phyloP scores from a whole-genome alignment of 1,140 invertebrate species.

The Helicoverpa armigera region DNA sequence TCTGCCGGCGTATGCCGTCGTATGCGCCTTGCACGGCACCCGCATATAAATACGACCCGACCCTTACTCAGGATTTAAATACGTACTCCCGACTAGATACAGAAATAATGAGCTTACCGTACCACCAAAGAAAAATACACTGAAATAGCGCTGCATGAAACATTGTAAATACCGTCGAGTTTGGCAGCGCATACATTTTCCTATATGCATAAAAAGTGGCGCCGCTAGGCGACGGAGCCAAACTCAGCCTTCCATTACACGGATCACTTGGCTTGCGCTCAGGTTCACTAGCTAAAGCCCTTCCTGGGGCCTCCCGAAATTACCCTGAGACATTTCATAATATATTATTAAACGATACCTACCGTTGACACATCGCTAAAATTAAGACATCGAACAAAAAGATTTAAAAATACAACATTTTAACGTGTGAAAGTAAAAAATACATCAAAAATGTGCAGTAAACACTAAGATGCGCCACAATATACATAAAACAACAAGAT shows the following conservation, averaged over 20 bases:
- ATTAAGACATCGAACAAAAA: conserved; percentile 51
- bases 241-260: conserved; percentile 81
- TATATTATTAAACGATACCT: conserved; percentile 29
- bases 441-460: conserved; percentile 74
- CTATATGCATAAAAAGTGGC: conserved; percentile 64
- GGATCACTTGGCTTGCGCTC: conserved; percentile 76
- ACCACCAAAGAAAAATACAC: conserved; percentile 45
- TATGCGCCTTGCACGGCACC: conserved; percentile 72
- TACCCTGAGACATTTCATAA: conserved; percentile 51
- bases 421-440: conserved; percentile 53
- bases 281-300: conserved; percentile 73
- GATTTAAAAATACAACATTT: conserved; percentile 56
- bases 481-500: conserved; percentile 67
- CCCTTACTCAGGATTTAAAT: conserved; percentile 64
- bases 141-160: conserved; percentile 40
- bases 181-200: conserved; percentile 63
- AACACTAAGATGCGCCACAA: conserved; percentile 75
- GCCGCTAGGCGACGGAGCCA: conserved; percentile 60
- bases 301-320: conserved; percentile 72
- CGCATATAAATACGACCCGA: conserved; percentile 75
- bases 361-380: conserved; percentile 24
- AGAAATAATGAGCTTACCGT: conserved; percentile 49
- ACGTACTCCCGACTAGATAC: conserved; percentile 53
- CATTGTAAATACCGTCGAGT: conserved; percentile 43
- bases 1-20: conserved; percentile 60